A percentile compares a stretch with the other conserved stretches of the same genome.
Evolutionary conservation across 1,140 invertebrate species (phyloP).

Genomic region (Drosophila tani): DNA sequence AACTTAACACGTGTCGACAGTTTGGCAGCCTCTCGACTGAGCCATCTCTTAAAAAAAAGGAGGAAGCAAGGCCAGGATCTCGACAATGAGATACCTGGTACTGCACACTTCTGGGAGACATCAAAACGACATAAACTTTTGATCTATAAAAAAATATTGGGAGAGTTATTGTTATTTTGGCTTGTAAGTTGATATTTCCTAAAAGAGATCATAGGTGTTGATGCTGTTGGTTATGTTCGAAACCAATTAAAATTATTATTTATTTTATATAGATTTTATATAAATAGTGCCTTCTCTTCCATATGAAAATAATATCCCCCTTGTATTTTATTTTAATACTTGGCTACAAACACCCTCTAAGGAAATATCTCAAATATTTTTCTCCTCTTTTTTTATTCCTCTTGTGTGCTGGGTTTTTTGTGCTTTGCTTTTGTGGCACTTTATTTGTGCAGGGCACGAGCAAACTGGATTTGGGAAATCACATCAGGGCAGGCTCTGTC

Average conservation of each 20-base stretch:
- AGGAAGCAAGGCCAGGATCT: constrained; percentile 1
- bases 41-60: constrained; percentile 17
- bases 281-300: too few species aligned
- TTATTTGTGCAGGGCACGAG: constrained; percentile 73
- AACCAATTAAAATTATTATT: too few species aligned
- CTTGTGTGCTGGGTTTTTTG: constrained; percentile 23
- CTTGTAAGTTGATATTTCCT: too few species aligned
- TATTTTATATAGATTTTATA: too few species aligned
- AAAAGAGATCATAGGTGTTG: too few species aligned
- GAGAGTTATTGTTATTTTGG: background rate
- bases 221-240: too few species aligned
- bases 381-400: constrained; percentile 23
- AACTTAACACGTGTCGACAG: constrained; percentile 83
- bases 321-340: background rate
- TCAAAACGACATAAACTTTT: background rate
- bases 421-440: constrained; percentile 56
- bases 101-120: too few species aligned
- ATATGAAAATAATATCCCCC: background rate
- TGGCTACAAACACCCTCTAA: constrained; percentile 35
- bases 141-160: background rate
- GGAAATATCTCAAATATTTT: constrained; percentile 76
- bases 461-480: constrained; percentile 80
- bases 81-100: constrained; percentile 10
- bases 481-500: constrained; percentile 55
- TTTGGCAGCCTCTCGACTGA: constrained; percentile 61